Conservation (phyloP, 2,888 invertebrate species). For the Osmoderma eremita region DNA sequence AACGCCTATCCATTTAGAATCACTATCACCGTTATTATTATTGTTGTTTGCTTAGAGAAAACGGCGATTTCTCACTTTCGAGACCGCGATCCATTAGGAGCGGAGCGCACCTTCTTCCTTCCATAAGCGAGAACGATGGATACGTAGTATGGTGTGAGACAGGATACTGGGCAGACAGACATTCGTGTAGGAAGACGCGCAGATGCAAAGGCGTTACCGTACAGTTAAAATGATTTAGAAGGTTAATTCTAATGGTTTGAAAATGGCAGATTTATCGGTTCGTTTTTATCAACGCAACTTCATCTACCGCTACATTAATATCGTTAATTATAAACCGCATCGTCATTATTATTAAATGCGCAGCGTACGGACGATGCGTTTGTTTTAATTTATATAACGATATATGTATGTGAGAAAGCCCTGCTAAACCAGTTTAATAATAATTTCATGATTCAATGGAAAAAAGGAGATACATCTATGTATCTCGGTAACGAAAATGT, state of each 20-base stretch:
- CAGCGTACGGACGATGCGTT: no score
- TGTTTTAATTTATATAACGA: no score
- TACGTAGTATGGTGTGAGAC: not conserved
- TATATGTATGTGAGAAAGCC: no score
- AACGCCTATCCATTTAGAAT: slow-evolving; percentile 35
- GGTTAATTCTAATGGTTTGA: slow-evolving; percentile 40
- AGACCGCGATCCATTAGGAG: slow-evolving; percentile 24
- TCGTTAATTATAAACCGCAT: slow-evolving; percentile 29
- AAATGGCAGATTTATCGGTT: slow-evolving; percentile 37
- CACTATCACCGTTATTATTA: slow-evolving; percentile 36
- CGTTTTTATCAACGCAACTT: slow-evolving; percentile 28
- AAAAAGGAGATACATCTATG: no score
- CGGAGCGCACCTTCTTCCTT: slow-evolving; percentile 4
- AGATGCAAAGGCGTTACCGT: slow-evolving; percentile 37
- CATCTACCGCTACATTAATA: slow-evolving; percentile 35
- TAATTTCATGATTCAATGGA: no score
- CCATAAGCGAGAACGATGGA: not conserved
- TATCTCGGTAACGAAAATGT: no score
- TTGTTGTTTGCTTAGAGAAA: slow-evolving; percentile 36
- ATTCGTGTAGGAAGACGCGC: slow-evolving; percentile 34
- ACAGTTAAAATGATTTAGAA: slow-evolving; percentile 41
- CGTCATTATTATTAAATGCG: no score
- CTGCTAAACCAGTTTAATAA: no score
- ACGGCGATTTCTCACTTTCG: slow-evolving; percentile 37
- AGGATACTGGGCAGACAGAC: slow-evolving; percentile 13